Base-by-base conservation (phyloP, 1,140 invertebrate genomes). In the Sycophaga agraensis region DNA sequence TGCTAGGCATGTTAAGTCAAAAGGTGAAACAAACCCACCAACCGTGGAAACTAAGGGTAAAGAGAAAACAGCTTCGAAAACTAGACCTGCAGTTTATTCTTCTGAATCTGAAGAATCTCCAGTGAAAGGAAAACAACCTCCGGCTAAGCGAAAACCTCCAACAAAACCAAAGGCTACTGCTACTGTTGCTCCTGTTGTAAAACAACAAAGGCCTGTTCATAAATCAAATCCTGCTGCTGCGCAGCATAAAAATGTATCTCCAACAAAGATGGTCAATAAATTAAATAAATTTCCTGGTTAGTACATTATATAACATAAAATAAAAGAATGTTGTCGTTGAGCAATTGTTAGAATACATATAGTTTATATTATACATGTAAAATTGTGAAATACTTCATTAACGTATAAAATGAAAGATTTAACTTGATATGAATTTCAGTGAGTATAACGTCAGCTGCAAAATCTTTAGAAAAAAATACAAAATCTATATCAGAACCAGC, bases 111-210 rank as follows among this genome's bases (percentile, higher is more conserved):
- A 86, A 59, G 82, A 82, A 68, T 73, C 74, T 6, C 74, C 78
- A 1, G 68, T 17, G 14, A 84, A 84, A 69, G 57, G 68, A n/a
- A 83, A 82, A 67, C 63, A 68, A 9, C 68, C 74, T 1, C 62
- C 70, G 14, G 68, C 73, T 0, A 79, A 82, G 67, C 76, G 72
- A 65, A 77, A 84, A 74, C 70, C 77, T 14, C 77, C 82, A 0
- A 70, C 82, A 1, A 85, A 84, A 69, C 83, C 84, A 19, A 87
- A 86, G 73, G 79, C 82, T 21, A 80, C 81, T 28, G 82, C 83
- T 21, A 84, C 81, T 5, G 77, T 80, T 46, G 72, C 79, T 21
- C 73, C 77, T 4, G 81, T 81, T 60, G 67, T 81, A 26, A 79
- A 79, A 65, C 70, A 73, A 37, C 82, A 81, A 24, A 77, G 72